phyloP scores from a whole-genome alignment of 1,140 invertebrate genomes.

The Bacillus rossius region DNA sequence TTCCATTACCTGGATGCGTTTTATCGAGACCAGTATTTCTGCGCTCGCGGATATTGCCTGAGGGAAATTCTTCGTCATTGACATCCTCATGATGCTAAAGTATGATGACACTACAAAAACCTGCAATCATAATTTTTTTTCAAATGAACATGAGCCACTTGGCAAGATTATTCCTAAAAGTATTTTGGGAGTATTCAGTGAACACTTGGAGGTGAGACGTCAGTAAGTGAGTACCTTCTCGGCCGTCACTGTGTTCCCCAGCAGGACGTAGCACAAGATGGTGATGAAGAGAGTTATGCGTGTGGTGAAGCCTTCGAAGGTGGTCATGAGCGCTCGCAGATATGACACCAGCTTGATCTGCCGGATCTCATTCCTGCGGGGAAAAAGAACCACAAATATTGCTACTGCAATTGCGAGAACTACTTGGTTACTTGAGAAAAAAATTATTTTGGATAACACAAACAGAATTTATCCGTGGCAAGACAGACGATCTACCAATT shows the following conservation, averaged over 20 bases:
- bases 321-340: constrained; percentile 65
- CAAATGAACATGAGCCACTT: too few relatives aligned
- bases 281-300: constrained; percentile 44
- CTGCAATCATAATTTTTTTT: constrained; percentile 7
- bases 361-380: constrained; percentile 46
- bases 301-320: constrained; percentile 56
- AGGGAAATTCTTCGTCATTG: constrained; percentile 64
- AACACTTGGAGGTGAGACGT: too few relatives aligned
- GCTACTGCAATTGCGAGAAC: too few relatives aligned
- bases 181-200: too few relatives aligned
- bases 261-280: constrained; percentile 38
- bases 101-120: constrained; percentile 62
- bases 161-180: too few relatives aligned
- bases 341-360: constrained; percentile 56
- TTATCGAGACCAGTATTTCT: constrained; percentile 61
- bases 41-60: constrained; percentile 58
- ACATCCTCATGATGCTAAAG: constrained; percentile 60
- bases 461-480: too few relatives aligned
- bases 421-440: too few relatives aligned
- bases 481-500: too few relatives aligned
- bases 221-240: too few relatives aligned
- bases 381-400: not conserved
- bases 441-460: too few relatives aligned
- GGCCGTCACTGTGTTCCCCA: constrained; percentile 36
- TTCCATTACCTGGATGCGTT: constrained; percentile 49